Conservation (phyloP, 2,797 vertebrate species). For the Loris lydekkerianus region DNA sequence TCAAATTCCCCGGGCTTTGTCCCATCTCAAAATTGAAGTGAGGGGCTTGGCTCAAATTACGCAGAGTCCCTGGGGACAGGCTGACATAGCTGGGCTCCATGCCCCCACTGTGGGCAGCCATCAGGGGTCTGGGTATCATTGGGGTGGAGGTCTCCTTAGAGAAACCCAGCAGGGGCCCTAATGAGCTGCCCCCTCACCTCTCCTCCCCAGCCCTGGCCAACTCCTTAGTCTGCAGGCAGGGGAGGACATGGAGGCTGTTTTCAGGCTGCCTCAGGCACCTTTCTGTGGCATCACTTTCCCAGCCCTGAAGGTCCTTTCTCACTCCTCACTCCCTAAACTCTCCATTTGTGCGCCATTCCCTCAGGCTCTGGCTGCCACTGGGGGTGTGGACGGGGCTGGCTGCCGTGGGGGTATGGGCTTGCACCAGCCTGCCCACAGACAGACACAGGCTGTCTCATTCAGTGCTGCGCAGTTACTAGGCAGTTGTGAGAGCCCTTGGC, state of each 20-base stretch:
- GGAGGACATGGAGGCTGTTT: neutral
- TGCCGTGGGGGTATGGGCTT: neutral
- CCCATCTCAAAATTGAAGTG: neutral
- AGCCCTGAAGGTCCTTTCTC: neutral
- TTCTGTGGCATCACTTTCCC: too few relatives aligned
- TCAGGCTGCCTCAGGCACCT: too few relatives aligned
- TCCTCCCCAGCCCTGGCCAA: neutral
- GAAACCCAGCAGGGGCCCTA: neutral
- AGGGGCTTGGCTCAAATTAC: neutral
- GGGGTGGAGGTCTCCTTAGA: conserved; percentile 42
- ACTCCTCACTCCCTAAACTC: neutral
- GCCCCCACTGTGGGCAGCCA: neutral
- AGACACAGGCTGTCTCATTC: neutral
- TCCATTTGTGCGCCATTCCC: neutral
- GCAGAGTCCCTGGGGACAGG: neutral
- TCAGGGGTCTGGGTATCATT: neutral
- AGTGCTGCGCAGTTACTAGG: accelerated
- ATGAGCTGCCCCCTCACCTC: neutral
- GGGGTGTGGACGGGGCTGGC: too few relatives aligned
- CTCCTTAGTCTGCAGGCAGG: neutral
- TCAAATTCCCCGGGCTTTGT: neutral
- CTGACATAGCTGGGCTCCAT: neutral
- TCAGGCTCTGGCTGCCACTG: accelerated
- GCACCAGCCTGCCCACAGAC: neutral
- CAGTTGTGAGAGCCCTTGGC: neutral